Base-by-base conservation (phyloP, 1,140 invertebrate species). In the Ostrea edulis region DNA sequence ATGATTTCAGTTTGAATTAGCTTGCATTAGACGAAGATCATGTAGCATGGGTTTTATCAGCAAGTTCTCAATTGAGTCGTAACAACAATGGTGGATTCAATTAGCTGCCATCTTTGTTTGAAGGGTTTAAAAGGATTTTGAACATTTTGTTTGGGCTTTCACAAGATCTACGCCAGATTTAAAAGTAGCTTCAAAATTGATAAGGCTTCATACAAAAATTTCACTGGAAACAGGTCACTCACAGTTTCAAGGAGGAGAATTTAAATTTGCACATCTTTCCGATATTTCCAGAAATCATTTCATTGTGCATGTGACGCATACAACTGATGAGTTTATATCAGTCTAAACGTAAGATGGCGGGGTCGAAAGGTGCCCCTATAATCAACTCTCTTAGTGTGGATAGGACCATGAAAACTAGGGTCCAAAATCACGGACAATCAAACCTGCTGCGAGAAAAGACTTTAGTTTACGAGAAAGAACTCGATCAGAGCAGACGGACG, bases 21-120 rank as follows among this genome's bases (percentile, higher is more conserved):
- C 54, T 12, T 12, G 54, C 9, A 12, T 8, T 17, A 55, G 17
- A 55, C 0, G 9, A 8, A 55, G 0, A 1, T 12, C 9, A 58
- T 58, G 55, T 20, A 12, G 55, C 12, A 11, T 8, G 20, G 20
- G 12, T 17, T 20, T 58, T 58, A 20, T 20, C 55, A 58, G 12
- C 55, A 58, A 62, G 55, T 62, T n/a, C 20, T 62, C 54, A 20
- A 62, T 22, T 77, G 68, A 25, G 35, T 25, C 3, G 65, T 25
- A 25, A 71, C 9, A 29, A 35, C 58, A 14, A 14, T 62, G 14
- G 5, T 62, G n/a, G 29, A 77, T 14, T 35, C 29, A 29, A 77
- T 77, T 77, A 77, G 25, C 68, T 35, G 68, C 35, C 68, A 77
- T 77, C 68, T 77, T 77, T 77, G 68, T 77, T 77, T 44, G 35